Conservation (phyloP, 2,888 invertebrate species). For the Drosophila prolongata region DNA sequence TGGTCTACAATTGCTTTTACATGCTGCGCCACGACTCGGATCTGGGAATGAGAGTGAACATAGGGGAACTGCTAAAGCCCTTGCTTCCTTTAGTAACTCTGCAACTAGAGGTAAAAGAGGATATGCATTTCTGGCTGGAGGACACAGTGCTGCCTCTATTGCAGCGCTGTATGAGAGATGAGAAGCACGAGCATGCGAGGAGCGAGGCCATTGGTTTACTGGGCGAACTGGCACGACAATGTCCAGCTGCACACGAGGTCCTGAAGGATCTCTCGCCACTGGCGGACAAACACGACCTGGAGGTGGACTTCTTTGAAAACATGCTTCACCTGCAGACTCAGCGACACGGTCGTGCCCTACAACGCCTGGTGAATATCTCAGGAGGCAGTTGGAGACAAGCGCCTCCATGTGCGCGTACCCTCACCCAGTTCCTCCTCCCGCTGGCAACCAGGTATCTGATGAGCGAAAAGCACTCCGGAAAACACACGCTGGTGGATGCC, state of each 20-base stretch:
- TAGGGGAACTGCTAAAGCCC: slow-evolving; percentile 90
- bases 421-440: slow-evolving; percentile 94
- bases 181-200: slow-evolving; percentile 89
- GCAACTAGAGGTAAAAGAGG: slow-evolving; percentile 85
- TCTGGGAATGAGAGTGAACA: slow-evolving; percentile 91
- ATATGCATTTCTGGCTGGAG: slow-evolving; percentile 89
- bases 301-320: slow-evolving; percentile 98
- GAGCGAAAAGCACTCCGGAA: slow-evolving; percentile 90
- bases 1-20: slow-evolving; percentile 93
- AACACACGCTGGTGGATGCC: slow-evolving; percentile 93
- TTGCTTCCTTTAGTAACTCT: slow-evolving; percentile 88
- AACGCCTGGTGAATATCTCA: slow-evolving; percentile 89
- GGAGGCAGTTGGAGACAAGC: slow-evolving; percentile 86
- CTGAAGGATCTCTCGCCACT: slow-evolving; percentile 89
- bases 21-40: slow-evolving; percentile 92
- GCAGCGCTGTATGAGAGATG: slow-evolving; percentile 88
- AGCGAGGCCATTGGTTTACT: slow-evolving; percentile 92
- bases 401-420: slow-evolving; percentile 88
- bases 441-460: slow-evolving; percentile 92
- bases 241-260: slow-evolving; percentile 89
- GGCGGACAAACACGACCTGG: slow-evolving; percentile 88
- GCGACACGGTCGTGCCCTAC: slow-evolving; percentile 92
- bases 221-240: slow-evolving; percentile 90
- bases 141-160: slow-evolving; percentile 90
- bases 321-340: slow-evolving; percentile 94